Percentiles rank a stretch among this genome's conserved stretches.
Conservation (phyloP, 2,797 vertebrate species). For the Chloroceryle inda region DNA sequence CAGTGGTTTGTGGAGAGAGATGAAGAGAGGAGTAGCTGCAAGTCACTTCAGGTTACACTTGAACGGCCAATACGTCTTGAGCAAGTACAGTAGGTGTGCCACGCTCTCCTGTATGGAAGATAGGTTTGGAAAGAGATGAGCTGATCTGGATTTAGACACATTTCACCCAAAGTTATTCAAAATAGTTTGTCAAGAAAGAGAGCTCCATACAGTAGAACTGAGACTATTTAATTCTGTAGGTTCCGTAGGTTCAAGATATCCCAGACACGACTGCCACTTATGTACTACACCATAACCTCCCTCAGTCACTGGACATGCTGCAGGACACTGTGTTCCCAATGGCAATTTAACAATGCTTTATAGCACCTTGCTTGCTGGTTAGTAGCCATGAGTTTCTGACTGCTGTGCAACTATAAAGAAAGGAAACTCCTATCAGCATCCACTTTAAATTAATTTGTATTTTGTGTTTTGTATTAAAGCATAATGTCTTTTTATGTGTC, state of each 20-base stretch:
- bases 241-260: background rate
- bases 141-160: background rate
- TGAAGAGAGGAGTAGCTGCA: background rate
- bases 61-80: rapidly evolving
- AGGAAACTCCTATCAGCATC: background rate
- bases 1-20: background rate
- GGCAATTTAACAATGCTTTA: background rate
- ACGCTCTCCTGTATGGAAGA: background rate
- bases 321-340: background rate
- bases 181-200: background rate
- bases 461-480: background rate
- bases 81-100: background rate
- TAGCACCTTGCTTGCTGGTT: background rate
- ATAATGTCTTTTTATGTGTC: background rate
- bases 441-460: conserved; percentile 13
- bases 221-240: background rate
- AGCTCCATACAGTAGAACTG: background rate
- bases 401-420: background rate
- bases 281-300: rapidly evolving
- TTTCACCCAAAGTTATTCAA: background rate
- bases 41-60: background rate
- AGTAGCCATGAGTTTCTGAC: background rate
- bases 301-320: background rate
- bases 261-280: background rate
- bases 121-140: background rate